Evolutionary conservation across 2,888 invertebrate genomes (phyloP).

Genomic region (Dromius quadrimaculatus): DNA sequence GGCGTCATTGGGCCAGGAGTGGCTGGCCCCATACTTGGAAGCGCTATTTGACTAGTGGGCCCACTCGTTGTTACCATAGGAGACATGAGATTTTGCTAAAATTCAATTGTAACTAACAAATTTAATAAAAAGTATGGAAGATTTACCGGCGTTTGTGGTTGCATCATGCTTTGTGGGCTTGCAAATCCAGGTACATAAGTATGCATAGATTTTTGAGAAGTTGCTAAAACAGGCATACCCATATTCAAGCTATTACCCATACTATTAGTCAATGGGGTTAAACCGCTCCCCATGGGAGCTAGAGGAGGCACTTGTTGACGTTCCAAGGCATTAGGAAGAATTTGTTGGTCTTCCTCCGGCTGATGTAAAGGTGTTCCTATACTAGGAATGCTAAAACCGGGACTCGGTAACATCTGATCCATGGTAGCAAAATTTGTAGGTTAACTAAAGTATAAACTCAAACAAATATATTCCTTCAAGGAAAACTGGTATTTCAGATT

Average conservation of each 20-base stretch:
- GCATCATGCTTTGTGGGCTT: constrained; percentile 88
- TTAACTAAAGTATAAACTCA: no score
- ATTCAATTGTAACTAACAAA: constrained; percentile 34
- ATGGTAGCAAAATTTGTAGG: constrained; percentile 65
- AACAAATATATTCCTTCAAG: no score
- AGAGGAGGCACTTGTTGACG: constrained; percentile 77
- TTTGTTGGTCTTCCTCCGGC: constrained; percentile 91
- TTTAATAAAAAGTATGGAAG: constrained; percentile 20
- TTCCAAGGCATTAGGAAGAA: constrained; percentile 85
- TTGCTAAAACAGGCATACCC: constrained; percentile 74
- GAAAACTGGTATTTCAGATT: no score
- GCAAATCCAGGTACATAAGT: constrained; percentile 82
- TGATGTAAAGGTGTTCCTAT: constrained; percentile 92
- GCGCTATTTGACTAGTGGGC: constrained; percentile 72
- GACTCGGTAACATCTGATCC: constrained; percentile 93
- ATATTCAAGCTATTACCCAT: constrained; percentile 68
- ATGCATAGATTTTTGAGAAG: constrained; percentile 80
- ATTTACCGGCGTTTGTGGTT: constrained; percentile 88
- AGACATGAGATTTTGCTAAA: constrained; percentile 87
- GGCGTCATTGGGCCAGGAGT: constrained; percentile 86
- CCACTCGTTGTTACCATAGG: constrained; percentile 79
- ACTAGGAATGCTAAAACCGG: constrained; percentile 89
- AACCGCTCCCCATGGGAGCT: constrained; percentile 68
- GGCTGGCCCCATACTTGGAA: constrained; percentile 78
- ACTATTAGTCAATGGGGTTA: constrained; percentile 68